Evolutionary conservation across 2,888 invertebrate species (phyloP), one percentile per base, ranked within the genome.

Genomic region (Lymantria dispar): DNA sequence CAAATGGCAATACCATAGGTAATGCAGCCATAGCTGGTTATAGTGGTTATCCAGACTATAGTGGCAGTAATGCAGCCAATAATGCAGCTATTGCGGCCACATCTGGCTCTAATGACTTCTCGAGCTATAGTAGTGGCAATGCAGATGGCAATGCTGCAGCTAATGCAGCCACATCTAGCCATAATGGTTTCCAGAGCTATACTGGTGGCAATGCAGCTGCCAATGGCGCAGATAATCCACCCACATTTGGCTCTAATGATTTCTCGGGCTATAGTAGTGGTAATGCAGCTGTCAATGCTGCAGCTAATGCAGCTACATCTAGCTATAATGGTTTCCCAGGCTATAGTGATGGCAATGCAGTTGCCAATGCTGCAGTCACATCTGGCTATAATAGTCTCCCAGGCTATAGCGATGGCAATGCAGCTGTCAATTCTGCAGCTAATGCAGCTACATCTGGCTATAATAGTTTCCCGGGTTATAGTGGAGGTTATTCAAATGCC

Each of bases 41-140:
- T 1, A 14, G 36, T 15, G 36, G 45, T 14, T 22, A 48, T 41
- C 45, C 45, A 39, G 51, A 48, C 9, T 60, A 44, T 13, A 14
- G 48, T n/a, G 29, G 29, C 3, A 52, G 22, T 22, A 22, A 22
- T 5, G 22, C 22, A 22, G 22, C 22, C 3, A 5, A 2, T 22
- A 5, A 22, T 22, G 22, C 22, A 22, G 22, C 22, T 22, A 22
- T 3, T 22, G 22, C 22, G 5, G 22, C 22, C 5, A 22, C 5
- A 5, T 22, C 22, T 22, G 22, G 22, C 22, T 22, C 2, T 22
- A 22, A 22, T 22, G 22, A 22, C 5, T 22, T 22, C 22, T 22
- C 22, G 5, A 5, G 22, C 2, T 22, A 22, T 22, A 22, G 22
- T 5, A 5, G 22, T 22, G 22, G 22, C 5, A 5, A 22, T 22